phyloP scores from a whole-genome alignment of 2,113 vertebrate species.

The Psittacula cyanocephala region DNA sequence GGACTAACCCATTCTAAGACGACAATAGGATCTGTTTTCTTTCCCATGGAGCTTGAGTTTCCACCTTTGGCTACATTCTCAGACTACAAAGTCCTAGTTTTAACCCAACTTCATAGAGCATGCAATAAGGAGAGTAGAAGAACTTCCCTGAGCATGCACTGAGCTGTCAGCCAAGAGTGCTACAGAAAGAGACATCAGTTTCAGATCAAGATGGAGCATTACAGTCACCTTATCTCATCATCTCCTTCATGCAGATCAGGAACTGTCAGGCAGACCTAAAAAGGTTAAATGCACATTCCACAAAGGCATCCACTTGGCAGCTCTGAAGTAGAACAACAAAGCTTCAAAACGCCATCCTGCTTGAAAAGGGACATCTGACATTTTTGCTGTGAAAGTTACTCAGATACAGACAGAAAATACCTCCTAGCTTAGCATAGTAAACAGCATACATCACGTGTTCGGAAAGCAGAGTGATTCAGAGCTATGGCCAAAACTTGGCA shows the following conservation, averaged over 20 bases:
- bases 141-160: neutral
- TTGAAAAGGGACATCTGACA: neutral
- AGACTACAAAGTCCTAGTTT: neutral
- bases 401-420: neutral
- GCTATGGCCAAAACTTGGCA: neutral
- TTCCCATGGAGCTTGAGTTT: slow-evolving; percentile 24
- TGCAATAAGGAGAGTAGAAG: neutral
- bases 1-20: neutral
- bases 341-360: neutral
- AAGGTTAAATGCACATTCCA: neutral
- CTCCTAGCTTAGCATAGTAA: neutral
- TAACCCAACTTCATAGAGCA: neutral
- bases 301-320: neutral
- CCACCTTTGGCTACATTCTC: neutral
- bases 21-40: neutral
- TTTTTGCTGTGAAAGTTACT: neutral
- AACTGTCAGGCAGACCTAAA: neutral
- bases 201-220: neutral
- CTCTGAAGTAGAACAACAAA: neutral
- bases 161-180: neutral
- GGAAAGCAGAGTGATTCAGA: neutral
- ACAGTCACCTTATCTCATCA: neutral
- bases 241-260: neutral
- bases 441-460: rapidly evolving
- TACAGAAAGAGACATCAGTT: neutral